Evolutionary conservation across 2,797 vertebrate genomes (phyloP).

Genomic region (Brachyrhaphis roseni): DNA sequence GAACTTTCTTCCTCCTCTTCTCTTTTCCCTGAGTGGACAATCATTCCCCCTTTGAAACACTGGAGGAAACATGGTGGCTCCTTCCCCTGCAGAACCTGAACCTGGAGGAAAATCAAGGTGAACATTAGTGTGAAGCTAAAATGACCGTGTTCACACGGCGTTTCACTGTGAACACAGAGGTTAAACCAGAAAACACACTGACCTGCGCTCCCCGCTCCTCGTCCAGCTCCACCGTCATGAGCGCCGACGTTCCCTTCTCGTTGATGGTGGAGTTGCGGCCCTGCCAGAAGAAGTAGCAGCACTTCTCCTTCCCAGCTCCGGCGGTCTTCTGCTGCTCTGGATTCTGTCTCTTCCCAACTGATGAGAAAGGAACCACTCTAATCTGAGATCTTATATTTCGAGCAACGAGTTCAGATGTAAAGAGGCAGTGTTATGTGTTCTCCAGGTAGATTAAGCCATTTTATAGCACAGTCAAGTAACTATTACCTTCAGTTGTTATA

Average conservation of each 20-base stretch:
- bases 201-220: constrained; percentile 97
- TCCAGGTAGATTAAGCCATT: too few relatives aligned
- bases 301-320: constrained; percentile 90
- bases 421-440: too few relatives aligned
- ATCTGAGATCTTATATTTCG: background rate
- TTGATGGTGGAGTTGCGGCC: constrained; percentile 93
- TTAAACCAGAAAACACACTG: background rate
- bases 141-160: background rate
- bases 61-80: constrained; percentile 97
- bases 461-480: too few relatives aligned
- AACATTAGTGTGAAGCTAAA: background rate
- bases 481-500: too few relatives aligned
- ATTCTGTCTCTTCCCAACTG: constrained; percentile 79
- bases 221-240: constrained; percentile 97
- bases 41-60: constrained; percentile 97
- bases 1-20: constrained; percentile 97
- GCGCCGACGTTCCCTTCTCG: constrained; percentile 95
- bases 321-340: constrained; percentile 84
- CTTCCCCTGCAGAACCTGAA: constrained; percentile 97
- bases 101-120: constrained; percentile 73
- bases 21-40: constrained; percentile 94
- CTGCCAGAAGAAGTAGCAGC: constrained; percentile 99
- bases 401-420: background rate
- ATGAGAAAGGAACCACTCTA: background rate
- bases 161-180: background rate